Conservation (phyloP, 2,888 invertebrate species). For the Brachynemurus nebulosus region DNA sequence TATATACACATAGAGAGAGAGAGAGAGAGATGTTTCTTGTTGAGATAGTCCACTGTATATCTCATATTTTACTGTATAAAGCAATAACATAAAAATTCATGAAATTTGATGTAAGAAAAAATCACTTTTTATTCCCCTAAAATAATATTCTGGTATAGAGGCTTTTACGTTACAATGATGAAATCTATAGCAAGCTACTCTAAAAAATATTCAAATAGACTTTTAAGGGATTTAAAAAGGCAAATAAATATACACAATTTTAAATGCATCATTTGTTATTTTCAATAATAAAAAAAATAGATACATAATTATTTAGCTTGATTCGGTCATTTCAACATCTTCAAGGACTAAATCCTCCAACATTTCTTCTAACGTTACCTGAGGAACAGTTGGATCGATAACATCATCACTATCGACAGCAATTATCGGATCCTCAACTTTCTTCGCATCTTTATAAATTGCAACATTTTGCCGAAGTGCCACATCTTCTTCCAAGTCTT, state of each 20-base stretch:
- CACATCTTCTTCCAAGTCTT: conserved; percentile 93
- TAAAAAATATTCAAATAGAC: not conserved
- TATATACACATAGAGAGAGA: too few species aligned
- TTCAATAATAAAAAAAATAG: not conserved
- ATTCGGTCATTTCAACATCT: conserved; percentile 63
- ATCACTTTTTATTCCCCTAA: too few species aligned
- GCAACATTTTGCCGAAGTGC: conserved; percentile 81
- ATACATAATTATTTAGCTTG: too few species aligned
- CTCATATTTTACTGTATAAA: too few species aligned
- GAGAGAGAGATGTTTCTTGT: too few species aligned
- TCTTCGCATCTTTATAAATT: conserved; percentile 57
- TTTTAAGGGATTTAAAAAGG: not conserved
- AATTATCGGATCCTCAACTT: conserved; percentile 32
- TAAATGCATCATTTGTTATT: not conserved
- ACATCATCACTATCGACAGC: conserved; percentile 43
- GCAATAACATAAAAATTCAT: too few species aligned
- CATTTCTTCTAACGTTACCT: conserved; percentile 84
- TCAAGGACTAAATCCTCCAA: conserved; percentile 75
- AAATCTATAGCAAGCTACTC: too few species aligned
- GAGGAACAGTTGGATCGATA: conserved; percentile 50
- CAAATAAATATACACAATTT: not conserved
- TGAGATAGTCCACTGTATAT: too few species aligned
- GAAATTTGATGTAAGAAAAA: too few species aligned
- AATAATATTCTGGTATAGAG: too few species aligned
- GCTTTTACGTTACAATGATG: too few species aligned